phyloP scores from a whole-genome alignment of 1,140 invertebrate species.

The Leptopilina boulardi region DNA sequence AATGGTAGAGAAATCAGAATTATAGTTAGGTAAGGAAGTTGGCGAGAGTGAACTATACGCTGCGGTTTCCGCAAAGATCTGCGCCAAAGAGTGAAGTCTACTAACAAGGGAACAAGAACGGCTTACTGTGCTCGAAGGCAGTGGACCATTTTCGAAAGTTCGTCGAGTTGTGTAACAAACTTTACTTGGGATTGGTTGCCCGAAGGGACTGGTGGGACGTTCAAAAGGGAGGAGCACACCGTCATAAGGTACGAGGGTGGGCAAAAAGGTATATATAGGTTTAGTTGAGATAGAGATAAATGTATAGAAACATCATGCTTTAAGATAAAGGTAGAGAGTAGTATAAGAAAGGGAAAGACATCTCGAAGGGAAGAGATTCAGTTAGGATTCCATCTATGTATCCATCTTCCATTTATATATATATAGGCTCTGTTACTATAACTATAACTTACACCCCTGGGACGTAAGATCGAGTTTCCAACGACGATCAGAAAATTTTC shows the following conservation, averaged over 20 bases:
- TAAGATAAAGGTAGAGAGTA: conserved; percentile 30
- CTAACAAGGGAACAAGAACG: conserved; percentile 67
- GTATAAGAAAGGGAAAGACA: conserved; percentile 36
- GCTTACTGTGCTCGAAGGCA: conserved; percentile 67
- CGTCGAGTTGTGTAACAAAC: conserved; percentile 75
- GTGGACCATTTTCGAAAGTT: conserved; percentile 73
- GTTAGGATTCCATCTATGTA: conserved; percentile 71
- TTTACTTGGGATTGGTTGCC: conserved; percentile 75
- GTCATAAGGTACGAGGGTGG: conserved; percentile 45
- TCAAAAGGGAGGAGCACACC: conserved; percentile 59
- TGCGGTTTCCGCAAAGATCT: conserved; percentile 66
- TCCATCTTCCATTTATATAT: conserved; percentile 63
- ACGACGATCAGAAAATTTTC: conserved; percentile 44
- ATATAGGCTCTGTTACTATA: conserved; percentile 65
- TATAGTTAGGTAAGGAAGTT: conserved; percentile 26
- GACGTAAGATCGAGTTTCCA: conserved; percentile 59
- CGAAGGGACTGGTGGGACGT: conserved; percentile 69
- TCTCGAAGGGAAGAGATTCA: conserved; percentile 66
- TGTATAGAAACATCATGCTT: not conserved
- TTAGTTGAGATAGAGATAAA: conserved; percentile 44
- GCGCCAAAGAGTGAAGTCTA: conserved; percentile 59
- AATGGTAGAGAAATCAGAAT: conserved; percentile 32
- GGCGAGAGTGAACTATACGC: conserved; percentile 38
- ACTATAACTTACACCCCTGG: conserved; percentile 54
- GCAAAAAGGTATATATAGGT: conserved; percentile 19